A percentile compares a stretch with the other conserved stretches of the same genome.
phyloP scores from a whole-genome alignment of 2,888 invertebrate species.

The Drosophila ezoana region DNA sequence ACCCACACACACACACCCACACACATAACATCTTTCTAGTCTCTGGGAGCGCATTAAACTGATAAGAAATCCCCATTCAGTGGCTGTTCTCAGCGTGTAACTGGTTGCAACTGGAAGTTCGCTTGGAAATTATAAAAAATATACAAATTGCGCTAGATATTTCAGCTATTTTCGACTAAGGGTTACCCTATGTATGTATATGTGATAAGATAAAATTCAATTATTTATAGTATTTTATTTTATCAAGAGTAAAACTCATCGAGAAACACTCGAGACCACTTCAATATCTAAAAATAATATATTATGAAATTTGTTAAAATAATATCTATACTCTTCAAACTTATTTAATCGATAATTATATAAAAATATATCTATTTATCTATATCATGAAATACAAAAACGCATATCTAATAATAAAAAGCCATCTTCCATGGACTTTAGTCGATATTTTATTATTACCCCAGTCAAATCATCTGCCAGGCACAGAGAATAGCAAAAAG shows the following conservation, averaged over 20 bases:
- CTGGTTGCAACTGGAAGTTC: slow-evolving; percentile 9
- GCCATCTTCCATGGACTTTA: not conserved
- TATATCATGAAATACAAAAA: not conserved
- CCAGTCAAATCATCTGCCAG: slow-evolving; percentile 3
- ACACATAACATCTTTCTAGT: not conserved
- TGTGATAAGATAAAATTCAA: too few species aligned
- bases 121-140: slow-evolving; percentile 2
- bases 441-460: slow-evolving; percentile 12
- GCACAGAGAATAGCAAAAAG: slow-evolving; percentile 20
- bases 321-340: too few species aligned
- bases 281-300: too few species aligned
- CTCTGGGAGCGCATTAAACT: slow-evolving; percentile 23
- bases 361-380: too few species aligned
- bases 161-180: too few species aligned
- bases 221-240: too few species aligned
- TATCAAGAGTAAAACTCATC: too few species aligned
- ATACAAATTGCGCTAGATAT: not conserved
- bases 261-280: too few species aligned
- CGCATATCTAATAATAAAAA: not conserved
- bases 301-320: too few species aligned
- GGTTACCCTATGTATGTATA: too few species aligned
- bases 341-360: too few species aligned
- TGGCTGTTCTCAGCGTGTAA: not conserved
- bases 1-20: not conserved
- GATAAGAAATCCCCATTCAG: slow-evolving; percentile 36